Percentiles rank a stretch among this genome's conserved stretches.
Evolutionary conservation across 2,888 invertebrate genomes (phyloP).

Genomic region (Dioctria linearis): DNA sequence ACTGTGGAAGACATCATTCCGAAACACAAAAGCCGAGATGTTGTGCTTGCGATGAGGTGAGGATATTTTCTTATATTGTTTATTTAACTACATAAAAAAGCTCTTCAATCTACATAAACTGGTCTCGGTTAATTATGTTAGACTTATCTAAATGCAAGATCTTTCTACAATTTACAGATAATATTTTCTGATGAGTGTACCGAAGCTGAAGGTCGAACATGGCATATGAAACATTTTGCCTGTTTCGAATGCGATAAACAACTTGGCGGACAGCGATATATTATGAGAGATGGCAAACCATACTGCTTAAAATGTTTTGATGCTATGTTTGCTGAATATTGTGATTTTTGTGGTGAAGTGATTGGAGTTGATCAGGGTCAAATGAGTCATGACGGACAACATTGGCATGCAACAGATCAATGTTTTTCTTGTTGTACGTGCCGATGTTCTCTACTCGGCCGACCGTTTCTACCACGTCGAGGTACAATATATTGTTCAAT

Average conservation of each 20-base stretch:
- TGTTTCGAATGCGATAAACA: constrained; percentile 95
- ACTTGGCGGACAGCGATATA: constrained; percentile 97
- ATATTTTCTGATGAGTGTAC: constrained; percentile 99
- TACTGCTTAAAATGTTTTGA: constrained; percentile 97
- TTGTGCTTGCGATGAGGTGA: constrained; percentile 97
- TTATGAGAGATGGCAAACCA: constrained; percentile 96
- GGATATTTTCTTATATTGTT: neutral
- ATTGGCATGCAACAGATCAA: constrained; percentile 96
- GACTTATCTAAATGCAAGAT: neutral
- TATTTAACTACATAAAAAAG: neutral
- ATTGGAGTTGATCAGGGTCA: constrained; percentile 98
- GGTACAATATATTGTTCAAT: constrained; percentile 96
- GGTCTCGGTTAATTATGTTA: neutral
- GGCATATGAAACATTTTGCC: constrained; percentile 99
- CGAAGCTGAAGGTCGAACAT: constrained; percentile 97
- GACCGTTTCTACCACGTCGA: constrained; percentile 91
- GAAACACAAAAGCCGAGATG: constrained; percentile 97
- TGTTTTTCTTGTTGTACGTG: constrained; percentile 97
- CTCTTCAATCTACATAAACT: no score
- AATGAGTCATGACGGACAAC: constrained; percentile 98
- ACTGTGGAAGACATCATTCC: constrained; percentile 97
- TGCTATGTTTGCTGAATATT: constrained; percentile 95
- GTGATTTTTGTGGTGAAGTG: constrained; percentile 95
- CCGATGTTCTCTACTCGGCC: constrained; percentile 79
- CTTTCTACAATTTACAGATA: constrained; percentile 76